phyloP scores from a whole-genome alignment of 2,888 invertebrate genomes.

The Apoderus coryli region DNA sequence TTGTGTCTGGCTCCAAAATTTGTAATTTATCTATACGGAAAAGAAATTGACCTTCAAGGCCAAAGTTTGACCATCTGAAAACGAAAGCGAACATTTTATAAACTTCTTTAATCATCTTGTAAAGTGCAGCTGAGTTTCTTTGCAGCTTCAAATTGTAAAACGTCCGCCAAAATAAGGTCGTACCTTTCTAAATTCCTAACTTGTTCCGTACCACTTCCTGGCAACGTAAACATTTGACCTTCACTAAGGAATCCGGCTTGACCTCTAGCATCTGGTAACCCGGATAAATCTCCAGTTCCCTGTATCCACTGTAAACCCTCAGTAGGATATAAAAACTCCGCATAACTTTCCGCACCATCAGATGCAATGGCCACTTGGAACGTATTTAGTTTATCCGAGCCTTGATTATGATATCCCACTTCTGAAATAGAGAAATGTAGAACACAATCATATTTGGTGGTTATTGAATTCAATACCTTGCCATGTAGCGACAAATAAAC shows the following conservation, averaged over 20 bases:
- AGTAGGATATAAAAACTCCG: constrained; percentile 75
- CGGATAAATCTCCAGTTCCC: constrained; percentile 59
- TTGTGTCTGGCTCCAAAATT: constrained; percentile 51
- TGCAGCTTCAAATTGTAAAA: constrained; percentile 1
- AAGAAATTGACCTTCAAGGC: constrained; percentile 73
- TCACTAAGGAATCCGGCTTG: constrained; percentile 87
- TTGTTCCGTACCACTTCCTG: constrained; percentile 86
- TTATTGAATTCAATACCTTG: no score
- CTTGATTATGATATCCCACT: constrained; percentile 61
- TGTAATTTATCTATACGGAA: constrained; percentile 69
- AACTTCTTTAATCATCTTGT: not conserved
- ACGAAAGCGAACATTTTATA: constrained; percentile 2
- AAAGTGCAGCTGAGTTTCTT: not conserved
- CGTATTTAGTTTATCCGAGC: constrained; percentile 64
- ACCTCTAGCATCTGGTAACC: constrained; percentile 75
- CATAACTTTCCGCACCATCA: constrained; percentile 69
- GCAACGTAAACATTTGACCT: constrained; percentile 57
- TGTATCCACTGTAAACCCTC: constrained; percentile 87
- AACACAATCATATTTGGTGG: not conserved
- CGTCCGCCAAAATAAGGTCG: constrained; percentile 20
- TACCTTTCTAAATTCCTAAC: constrained; percentile 67
- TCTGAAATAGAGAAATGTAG: constrained; percentile 27
- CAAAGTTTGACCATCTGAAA: constrained; percentile 73
- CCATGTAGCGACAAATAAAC: constrained; percentile 85
- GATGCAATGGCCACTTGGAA: constrained; percentile 68